phyloP scores from a whole-genome alignment of 2,797 vertebrate species.

The Pseudomugil tenellus region DNA sequence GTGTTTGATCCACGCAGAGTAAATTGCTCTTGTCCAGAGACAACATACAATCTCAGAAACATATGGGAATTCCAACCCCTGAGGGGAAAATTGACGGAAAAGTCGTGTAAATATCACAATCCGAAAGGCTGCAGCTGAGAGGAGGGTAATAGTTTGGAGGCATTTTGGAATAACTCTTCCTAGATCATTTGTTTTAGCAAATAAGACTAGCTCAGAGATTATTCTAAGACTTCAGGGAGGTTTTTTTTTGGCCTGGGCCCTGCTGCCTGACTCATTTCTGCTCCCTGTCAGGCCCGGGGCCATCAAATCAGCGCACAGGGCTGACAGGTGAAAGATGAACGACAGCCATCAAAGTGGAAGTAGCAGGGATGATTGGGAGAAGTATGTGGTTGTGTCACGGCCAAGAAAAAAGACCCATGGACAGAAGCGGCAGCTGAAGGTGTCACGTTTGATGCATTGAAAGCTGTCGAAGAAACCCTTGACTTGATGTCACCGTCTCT shows the following conservation, averaged over 20 bases:
- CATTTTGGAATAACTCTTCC: constrained; percentile 16
- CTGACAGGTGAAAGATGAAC: constrained; percentile 53
- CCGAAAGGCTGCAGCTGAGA: not conserved
- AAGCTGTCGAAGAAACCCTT: constrained; percentile 24
- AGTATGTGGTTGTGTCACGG: constrained; percentile 46
- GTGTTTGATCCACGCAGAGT: constrained; percentile 10
- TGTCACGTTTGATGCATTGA: constrained; percentile 38
- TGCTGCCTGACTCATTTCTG: constrained; percentile 1
- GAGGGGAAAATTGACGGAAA: constrained; percentile 25
- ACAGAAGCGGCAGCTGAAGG: constrained; percentile 26
- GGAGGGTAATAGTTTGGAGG: constrained; percentile 12
- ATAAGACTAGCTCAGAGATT: constrained; percentile 11
- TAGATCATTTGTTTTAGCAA: constrained; percentile 17
- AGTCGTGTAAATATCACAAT: constrained; percentile 30
- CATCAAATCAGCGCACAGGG: constrained; percentile 36
- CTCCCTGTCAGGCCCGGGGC: constrained; percentile 9
- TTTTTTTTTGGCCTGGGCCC: not conserved
- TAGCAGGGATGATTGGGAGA: constrained; percentile 49
- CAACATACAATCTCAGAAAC: constrained; percentile 36
- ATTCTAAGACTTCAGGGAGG: not conserved
- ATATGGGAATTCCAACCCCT: constrained; percentile 33
- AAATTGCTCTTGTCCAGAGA: constrained; percentile 30
- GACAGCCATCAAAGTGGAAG: constrained; percentile 42
- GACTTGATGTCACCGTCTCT: constrained; percentile 21
- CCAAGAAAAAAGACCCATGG: constrained; percentile 25